Evolutionary conservation across 2,797 vertebrate species (phyloP), one percentile per base, ranked within the genome.

Genomic region (Gymnoscopelus microlampas): DNA sequence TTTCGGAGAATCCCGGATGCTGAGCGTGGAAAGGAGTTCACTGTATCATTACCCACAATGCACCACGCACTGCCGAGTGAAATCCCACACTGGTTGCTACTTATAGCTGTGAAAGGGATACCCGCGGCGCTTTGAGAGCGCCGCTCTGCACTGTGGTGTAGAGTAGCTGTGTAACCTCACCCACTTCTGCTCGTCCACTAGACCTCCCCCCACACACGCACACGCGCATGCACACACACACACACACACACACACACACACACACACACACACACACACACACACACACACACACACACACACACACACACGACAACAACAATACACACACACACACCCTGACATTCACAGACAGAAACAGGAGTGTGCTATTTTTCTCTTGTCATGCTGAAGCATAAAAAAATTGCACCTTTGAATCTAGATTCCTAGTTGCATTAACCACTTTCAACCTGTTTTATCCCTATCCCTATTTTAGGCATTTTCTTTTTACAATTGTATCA

Each of bases 41-140:
- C 67, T 76, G 81, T 80, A 76, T 74, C 56, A 70, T 85, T 81
- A 83, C 85, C 90, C 84, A 85, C 86, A 72, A 89, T 91, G 87
- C 79, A 65, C 73, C 73, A 77, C 78, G 76, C 77, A n/a, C 39
- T 44, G 39, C 39, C 7, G 62, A 68, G 80, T 89, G 93, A 92
- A 93, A 94, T 87, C 87, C 81, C 88, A 93, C 85, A 90, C 94
- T 83, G 60, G 84, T 84, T 90, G 83, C 93, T 92, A 93, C 88
- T 91, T 94, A 90, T 93, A 94, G 91, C 89, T 79, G 76, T 90
- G 92, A 91, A 93, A 93, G 82, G 75, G 91, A 94, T 90, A 86
- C 85, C 61, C 56, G 4, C 66, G 2, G 80, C 79, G 81, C 67
- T 83, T 82, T 62, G 81, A 79, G 77, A 74, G 78, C 23, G 71